These are phyloP conservation scores for Scotopteryx bipunctaria DNA, from an alignment of 2,888 invertebrate genomes.

Conservation along the genomic window DNA sequence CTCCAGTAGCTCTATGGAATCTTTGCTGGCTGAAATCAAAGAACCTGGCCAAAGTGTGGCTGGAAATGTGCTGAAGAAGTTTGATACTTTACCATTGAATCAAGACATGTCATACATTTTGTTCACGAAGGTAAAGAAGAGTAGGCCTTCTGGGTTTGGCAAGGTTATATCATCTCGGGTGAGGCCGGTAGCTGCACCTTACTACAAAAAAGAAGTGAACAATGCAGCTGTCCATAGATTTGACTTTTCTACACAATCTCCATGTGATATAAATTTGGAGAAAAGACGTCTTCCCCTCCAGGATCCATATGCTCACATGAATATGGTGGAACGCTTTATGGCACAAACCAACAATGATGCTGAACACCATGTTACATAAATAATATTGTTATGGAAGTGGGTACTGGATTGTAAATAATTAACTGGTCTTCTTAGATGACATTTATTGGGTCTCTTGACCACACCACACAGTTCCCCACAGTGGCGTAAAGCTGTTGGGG, in stretches of 20 bases:
- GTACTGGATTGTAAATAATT: too few species aligned
- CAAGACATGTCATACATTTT: conserved; percentile 66
- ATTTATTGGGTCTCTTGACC: too few species aligned
- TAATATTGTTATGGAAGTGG: too few species aligned
- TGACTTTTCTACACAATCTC: conserved; percentile 65
- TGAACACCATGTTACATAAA: background rate
- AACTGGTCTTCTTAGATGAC: too few species aligned
- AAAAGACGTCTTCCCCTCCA: conserved; percentile 48
- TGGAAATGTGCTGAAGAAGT: conserved; percentile 7
- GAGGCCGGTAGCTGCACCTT: conserved; percentile 60
- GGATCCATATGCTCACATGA: conserved; percentile 29
- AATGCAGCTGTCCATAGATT: conserved; percentile 49
- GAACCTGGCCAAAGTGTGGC: background rate
- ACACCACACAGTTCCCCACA: too few species aligned
- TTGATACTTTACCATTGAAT: conserved; percentile 22
- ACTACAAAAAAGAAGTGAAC: conserved; percentile 48
- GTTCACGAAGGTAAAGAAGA: conserved; percentile 47
- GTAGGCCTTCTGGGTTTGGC: conserved; percentile 65
- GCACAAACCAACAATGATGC: conserved; percentile 22
- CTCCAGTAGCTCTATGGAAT: conserved; percentile 57
- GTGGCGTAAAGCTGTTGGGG: too few species aligned
- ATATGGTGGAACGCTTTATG: conserved; percentile 35
- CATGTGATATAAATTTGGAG: conserved; percentile 64
- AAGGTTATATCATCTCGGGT: conserved; percentile 60
- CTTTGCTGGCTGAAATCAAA: conserved; percentile 45